Evolutionary conservation across 2,797 vertebrate genomes (phyloP).

Genomic region (Tarsius wallacei): DNA sequence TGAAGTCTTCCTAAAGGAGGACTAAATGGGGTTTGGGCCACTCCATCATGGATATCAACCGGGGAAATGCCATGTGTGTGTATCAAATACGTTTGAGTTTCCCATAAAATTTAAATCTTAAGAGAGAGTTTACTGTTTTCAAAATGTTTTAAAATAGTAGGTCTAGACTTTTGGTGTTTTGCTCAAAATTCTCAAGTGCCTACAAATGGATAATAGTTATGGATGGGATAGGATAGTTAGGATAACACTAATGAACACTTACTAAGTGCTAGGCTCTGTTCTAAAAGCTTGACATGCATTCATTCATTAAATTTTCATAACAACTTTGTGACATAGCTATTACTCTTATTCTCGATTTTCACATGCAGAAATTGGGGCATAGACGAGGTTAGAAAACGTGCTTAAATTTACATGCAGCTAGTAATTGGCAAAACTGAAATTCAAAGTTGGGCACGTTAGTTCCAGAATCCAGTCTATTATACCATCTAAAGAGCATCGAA

Average conservation of each 20-base stretch:
- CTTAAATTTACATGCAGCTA: background rate
- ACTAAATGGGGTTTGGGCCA: background rate
- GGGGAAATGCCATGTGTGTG: background rate
- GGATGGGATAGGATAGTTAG: background rate
- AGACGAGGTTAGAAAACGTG: background rate
- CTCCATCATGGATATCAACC: background rate
- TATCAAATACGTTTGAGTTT: background rate
- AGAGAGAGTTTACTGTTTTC: background rate
- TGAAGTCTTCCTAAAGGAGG: background rate
- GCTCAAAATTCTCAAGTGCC: constrained; percentile 1
- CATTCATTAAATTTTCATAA: background rate
- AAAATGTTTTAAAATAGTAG: constrained; percentile 2
- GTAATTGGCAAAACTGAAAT: constrained; percentile 2
- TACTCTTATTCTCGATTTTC: constrained; percentile 54
- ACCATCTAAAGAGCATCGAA: constrained; percentile 25
- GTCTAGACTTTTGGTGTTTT: background rate
- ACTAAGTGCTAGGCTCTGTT: background rate
- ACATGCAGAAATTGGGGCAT: background rate
- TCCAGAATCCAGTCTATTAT: constrained; percentile 6
- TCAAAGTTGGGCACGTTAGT: background rate
- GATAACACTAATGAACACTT: background rate
- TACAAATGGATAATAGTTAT: background rate
- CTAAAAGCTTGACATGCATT: background rate
- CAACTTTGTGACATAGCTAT: background rate
- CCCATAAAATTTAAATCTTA: background rate